Evolutionary conservation across 2,113 vertebrate genomes (phyloP).

Genomic region (Lipotes vexillifer): DNA sequence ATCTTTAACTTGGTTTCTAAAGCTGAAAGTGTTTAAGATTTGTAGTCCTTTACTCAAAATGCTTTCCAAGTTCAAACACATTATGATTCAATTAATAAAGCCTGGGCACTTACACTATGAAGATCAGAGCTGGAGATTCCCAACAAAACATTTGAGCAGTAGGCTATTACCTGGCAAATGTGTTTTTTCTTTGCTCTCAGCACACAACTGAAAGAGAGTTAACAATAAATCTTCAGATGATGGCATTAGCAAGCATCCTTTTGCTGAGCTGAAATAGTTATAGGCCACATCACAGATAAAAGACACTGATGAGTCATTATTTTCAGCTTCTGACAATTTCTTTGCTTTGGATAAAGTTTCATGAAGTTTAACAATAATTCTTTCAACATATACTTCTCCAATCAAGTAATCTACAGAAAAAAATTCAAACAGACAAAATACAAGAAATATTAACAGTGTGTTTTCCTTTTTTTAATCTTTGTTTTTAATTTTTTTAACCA

Average conservation of each 20-base stretch:
- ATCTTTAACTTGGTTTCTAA: not conserved
- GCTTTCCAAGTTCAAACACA: conserved; percentile 27
- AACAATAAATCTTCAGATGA: conserved; percentile 94
- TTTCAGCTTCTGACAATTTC: conserved; percentile 89
- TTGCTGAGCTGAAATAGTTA: conserved; percentile 93
- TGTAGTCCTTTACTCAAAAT: not conserved
- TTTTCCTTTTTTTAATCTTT: not conserved
- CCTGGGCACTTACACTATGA: conserved; percentile 30
- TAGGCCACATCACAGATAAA: conserved; percentile 93
- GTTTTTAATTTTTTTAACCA: not conserved
- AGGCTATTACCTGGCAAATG: conserved; percentile 85
- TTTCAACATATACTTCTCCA: conserved; percentile 88
- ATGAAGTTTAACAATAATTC: conserved; percentile 93
- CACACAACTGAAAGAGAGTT: conserved; percentile 93
- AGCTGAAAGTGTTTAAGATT: not conserved
- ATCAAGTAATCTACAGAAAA: conserved; percentile 87
- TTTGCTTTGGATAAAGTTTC: conserved; percentile 89
- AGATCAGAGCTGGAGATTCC: conserved; percentile 19
- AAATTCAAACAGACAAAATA: conserved; percentile 34
- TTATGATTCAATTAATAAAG: conserved; percentile 21
- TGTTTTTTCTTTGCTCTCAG: conserved; percentile 86
- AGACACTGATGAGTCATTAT: conserved; percentile 88
- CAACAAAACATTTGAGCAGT: conserved; percentile 49
- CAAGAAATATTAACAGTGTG: conserved; percentile 8
- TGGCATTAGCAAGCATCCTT: conserved; percentile 87